phyloP scores from a whole-genome alignment of 2,797 vertebrate species.

The Telmatherina bonti region DNA sequence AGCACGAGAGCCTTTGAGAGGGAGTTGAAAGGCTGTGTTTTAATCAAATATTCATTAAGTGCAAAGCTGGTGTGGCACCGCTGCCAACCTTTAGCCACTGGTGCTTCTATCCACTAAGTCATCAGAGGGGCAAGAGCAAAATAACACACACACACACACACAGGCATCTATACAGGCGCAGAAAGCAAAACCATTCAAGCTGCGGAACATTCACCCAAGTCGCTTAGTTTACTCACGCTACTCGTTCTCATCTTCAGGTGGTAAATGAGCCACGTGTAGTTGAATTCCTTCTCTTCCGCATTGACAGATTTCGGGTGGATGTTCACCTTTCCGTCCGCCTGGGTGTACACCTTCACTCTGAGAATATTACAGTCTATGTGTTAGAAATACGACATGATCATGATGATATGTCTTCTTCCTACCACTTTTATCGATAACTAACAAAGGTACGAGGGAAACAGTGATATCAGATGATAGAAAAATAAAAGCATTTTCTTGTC shows the following conservation, averaged over 20 bases:
- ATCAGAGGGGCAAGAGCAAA: constrained; percentile 1
- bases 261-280: constrained; percentile 97
- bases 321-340: constrained; percentile 92
- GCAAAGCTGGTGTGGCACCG: constrained; percentile 50
- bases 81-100: constrained; percentile 65
- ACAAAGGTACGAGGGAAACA: too few relatives aligned
- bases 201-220: background rate
- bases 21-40: constrained; percentile 74
- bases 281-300: constrained; percentile 91
- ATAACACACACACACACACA: too few relatives aligned
- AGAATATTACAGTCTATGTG: too few relatives aligned
- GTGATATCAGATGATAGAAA: too few relatives aligned
- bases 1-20: constrained; percentile 73
- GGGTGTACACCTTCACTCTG: constrained; percentile 95
- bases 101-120: constrained; percentile 28
- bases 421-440: too few relatives aligned
- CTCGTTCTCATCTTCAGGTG: constrained; percentile 98
- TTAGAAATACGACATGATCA: background rate
- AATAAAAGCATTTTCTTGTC: too few relatives aligned
- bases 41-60: constrained; percentile 80
- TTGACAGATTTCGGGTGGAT: constrained; percentile 99
- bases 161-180: background rate
- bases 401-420: background rate
- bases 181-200: background rate
- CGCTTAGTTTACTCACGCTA: constrained; percentile 83